Evolutionary conservation across 1,140 invertebrate genomes (phyloP).

Genomic region (Ooceraea biroi): DNA sequence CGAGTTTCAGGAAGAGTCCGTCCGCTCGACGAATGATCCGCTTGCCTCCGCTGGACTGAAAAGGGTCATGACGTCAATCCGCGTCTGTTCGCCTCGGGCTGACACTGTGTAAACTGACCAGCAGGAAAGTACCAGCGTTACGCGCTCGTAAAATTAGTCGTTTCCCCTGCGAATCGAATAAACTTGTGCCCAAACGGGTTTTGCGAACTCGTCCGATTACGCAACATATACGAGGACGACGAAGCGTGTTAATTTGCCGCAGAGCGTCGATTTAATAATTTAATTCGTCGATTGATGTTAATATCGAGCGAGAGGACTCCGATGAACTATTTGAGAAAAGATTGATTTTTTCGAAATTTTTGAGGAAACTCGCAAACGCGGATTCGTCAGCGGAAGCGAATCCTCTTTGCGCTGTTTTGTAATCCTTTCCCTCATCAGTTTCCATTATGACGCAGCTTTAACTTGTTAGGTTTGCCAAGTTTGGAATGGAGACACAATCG

Average conservation of each 20-base stretch:
- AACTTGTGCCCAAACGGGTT: conserved; percentile 29
- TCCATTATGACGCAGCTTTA: conserved; percentile 12
- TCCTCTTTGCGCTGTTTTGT: too few species aligned
- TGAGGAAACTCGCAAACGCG: too few species aligned
- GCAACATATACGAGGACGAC: conserved; percentile 1
- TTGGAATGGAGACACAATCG: conserved; percentile 27
- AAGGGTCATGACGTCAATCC: conserved; percentile 47
- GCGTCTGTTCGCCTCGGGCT: conserved; percentile 12
- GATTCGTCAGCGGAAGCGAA: too few species aligned
- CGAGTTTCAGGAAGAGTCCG: not conserved
- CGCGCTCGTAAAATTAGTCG: conserved; percentile 46
- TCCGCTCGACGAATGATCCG: not conserved
- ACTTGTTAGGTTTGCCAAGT: not conserved
- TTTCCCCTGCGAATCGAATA: conserved; percentile 33
- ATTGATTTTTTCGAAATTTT: too few species aligned
- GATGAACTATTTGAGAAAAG: too few species aligned
- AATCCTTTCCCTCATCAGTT: not conserved
- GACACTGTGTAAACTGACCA: conserved; percentile 39
- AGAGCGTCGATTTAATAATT: not conserved
- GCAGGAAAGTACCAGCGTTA: conserved; percentile 26
- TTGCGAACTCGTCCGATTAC: conserved; percentile 24
- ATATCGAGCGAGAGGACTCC: too few species aligned
- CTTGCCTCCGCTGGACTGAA: conserved; percentile 12
- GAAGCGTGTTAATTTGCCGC: not conserved
- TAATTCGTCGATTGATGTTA: too few species aligned